Base-by-base conservation (phyloP, 1,140 invertebrate genomes). In the Augochlora pura region DNA sequence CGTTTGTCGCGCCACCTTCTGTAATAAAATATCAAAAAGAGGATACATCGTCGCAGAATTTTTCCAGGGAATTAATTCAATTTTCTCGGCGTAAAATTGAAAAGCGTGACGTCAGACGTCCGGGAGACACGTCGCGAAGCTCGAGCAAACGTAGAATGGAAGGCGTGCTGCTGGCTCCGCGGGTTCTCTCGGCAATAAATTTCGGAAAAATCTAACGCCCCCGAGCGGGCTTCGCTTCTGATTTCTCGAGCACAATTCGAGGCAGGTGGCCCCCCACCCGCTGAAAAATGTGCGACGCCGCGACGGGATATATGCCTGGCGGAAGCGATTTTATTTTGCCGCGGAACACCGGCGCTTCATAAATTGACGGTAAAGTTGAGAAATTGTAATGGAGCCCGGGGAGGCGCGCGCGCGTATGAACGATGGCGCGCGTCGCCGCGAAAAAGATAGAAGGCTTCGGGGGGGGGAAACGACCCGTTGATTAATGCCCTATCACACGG, bases 341-440 rank as follows among this genome's bases (percentile, higher is more conserved):
- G 5, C 10, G 60, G 32, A 54, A 46, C n/a, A n/a, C 18, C 38
- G 8, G 23, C 7, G 38, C n/a, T 7, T 10, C 66, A 70, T 70
- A 62, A 77, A 70, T 77, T 32, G 75, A 70, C 57, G 75, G 14
- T 70, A 67, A 77, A 69, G 75, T 23, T 77, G 75, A 77, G 57
- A 70, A 77, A 77, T 70, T 77, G 69, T 70, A 70, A 62, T 62
- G 67, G 66, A 77, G 57, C n/a, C 16, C n/a, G n/a, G n/a, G n/a
- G n/a, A n/a, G 72, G 32, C 12, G 32, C 73, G 64, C 57, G 32
- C 32, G 1, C 32, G 67, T 70, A 77, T 70, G 57, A 77, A 77
- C 52, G 66, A 77, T 77, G 75, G 23, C 57, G 57, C 39, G 23
- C 54, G 49, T 75, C 49, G 23, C 18, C 9, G 62, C 27, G 38